These are phyloP conservation scores for Amiota communis DNA, from an alignment of 2,888 invertebrate genomes.

Conservation along the genomic window DNA sequence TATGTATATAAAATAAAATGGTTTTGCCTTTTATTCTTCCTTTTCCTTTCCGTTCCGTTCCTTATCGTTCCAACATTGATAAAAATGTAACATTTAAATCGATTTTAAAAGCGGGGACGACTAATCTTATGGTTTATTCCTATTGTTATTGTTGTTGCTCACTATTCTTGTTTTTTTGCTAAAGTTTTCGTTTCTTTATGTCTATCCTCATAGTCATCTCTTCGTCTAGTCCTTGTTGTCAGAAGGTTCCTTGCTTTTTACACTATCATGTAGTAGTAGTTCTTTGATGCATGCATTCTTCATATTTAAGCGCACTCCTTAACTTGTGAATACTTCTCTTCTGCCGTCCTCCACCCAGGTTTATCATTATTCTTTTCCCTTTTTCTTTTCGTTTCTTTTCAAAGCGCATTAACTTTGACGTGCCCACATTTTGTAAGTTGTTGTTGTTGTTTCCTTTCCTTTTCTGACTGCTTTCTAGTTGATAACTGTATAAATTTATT, in stretches of 20 bases:
- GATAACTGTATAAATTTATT: conserved; percentile 18
- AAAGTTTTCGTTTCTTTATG: too few species aligned
- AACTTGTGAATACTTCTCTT: too few species aligned
- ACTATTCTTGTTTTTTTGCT: too few species aligned
- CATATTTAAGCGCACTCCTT: too few species aligned
- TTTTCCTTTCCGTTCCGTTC: neutral
- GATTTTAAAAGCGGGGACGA: conserved; percentile 3
- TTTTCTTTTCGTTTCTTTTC: neutral
- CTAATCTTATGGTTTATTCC: neutral
- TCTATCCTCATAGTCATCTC: too few species aligned
- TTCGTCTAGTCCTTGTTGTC: too few species aligned
- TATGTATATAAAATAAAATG: neutral
- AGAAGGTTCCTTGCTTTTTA: too few species aligned
- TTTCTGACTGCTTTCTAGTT: conserved; percentile 18
- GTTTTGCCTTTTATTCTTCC: neutral
- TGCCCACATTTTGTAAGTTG: conserved; percentile 9
- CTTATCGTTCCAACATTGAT: neutral
- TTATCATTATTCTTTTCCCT: neutral
- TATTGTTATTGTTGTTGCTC: neutral
- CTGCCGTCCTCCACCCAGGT: too few species aligned
- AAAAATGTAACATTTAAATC: conserved; percentile 6
- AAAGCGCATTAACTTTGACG: conserved; percentile 18
- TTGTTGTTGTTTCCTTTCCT: neutral
- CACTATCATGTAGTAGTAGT: too few species aligned
- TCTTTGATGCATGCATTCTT: too few species aligned